Conservation (phyloP, 1,140 invertebrate genomes). For the Patella vulgata region DNA sequence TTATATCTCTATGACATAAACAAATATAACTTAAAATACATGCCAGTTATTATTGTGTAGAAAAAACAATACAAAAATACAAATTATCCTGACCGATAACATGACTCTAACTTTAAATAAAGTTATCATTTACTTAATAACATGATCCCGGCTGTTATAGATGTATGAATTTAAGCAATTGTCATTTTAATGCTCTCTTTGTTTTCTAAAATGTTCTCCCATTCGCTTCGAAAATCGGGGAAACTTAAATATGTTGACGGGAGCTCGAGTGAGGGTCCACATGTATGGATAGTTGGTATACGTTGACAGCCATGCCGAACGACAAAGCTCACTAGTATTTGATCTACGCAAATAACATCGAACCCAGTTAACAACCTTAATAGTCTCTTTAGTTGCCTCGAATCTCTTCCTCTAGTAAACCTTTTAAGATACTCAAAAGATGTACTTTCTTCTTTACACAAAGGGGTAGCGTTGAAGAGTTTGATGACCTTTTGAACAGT, state of each 20-base stretch:
- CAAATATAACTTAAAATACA: too few relatives aligned
- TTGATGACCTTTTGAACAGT: neutral
- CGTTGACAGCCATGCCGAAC: neutral
- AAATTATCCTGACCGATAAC: too few relatives aligned
- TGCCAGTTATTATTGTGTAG: too few relatives aligned
- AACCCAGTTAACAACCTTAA: slow-evolving; percentile 7
- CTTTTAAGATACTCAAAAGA: slow-evolving; percentile 2
- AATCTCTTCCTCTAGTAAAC: slow-evolving; percentile 3
- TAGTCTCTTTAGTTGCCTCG: neutral
- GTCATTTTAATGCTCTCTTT: slow-evolving; percentile 8
- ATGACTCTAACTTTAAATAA: too few relatives aligned
- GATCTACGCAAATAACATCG: slow-evolving; percentile 10
- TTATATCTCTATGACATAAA: too few relatives aligned
- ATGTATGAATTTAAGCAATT: slow-evolving; percentile 2
- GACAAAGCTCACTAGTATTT: slow-evolving; percentile 7
- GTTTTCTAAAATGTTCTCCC: slow-evolving; percentile 3
- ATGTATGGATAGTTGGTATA: slow-evolving; percentile 8
- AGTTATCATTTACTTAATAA: too few relatives aligned
- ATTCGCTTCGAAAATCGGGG: slow-evolving; percentile 8
- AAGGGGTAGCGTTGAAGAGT: slow-evolving; percentile 1
- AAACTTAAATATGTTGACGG: slow-evolving; percentile 8
- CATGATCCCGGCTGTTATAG: too few relatives aligned
- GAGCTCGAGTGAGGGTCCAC: slow-evolving; percentile 13
- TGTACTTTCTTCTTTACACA: slow-evolving; percentile 1
- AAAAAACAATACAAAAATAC: too few relatives aligned